A percentile compares a stretch with the other conserved stretches of the same genome.
phyloP scores from a whole-genome alignment of 92 coral and sea anemone species.

The Scolanthus callimorphus region DNA sequence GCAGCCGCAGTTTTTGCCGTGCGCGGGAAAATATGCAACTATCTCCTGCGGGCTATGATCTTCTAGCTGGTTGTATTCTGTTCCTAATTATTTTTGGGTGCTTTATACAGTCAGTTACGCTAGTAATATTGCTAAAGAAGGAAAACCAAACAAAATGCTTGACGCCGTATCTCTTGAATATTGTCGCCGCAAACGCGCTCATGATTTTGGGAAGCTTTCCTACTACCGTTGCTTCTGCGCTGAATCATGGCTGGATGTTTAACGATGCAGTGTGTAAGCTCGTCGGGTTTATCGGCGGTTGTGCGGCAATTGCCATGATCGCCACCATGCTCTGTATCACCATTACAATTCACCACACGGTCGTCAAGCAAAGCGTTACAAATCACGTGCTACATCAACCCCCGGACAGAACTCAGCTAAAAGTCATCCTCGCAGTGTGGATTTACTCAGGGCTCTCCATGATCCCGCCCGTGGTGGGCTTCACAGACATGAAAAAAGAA shows the following conservation, averaged over 20 bases:
- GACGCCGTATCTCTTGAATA: conserved; percentile 66
- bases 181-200: conserved; percentile 56
- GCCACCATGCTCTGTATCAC: conserved; percentile 47
- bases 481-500: conserved; percentile 45
- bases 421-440: conserved; percentile 43
- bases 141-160: conserved; percentile 20
- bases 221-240: conserved; percentile 47
- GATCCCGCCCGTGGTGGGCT: conserved; percentile 63
- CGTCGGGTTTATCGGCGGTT: conserved; percentile 58
- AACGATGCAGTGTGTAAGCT: conserved; percentile 26
- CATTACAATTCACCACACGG: conserved; percentile 38
- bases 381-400: neutral
- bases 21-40: too few relatives aligned
- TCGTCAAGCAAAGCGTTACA: conserved; percentile 3
- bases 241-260: conserved; percentile 37
- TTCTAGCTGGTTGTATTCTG: conserved; percentile 6
- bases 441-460: conserved; percentile 37
- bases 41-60: conserved; percentile 5
- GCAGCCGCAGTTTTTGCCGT: too few relatives aligned
- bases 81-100: conserved; percentile 22
- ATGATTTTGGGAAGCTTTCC: conserved; percentile 59
- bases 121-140: conserved; percentile 3
- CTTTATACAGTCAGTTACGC: conserved; percentile 3
- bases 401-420: neutral
- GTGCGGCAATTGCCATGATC: conserved; percentile 51